phyloP scores from a whole-genome alignment of 1,140 invertebrate genomes.

The Oscheius sp. region DNA sequence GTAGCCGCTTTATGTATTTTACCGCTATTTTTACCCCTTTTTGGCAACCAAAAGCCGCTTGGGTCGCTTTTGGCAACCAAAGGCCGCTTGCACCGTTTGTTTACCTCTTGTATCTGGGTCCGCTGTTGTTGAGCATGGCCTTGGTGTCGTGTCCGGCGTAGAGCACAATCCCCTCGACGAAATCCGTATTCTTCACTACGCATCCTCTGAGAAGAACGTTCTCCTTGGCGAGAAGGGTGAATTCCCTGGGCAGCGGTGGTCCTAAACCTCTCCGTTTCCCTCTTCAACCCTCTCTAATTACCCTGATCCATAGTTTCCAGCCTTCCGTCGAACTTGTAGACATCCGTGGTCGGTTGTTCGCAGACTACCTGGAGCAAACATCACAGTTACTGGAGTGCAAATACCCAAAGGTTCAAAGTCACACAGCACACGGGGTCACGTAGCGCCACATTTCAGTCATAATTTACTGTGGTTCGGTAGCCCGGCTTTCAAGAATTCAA shows the following conservation, averaged over 20 bases:
- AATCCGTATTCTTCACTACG: constrained; percentile 86
- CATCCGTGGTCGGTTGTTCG: constrained; percentile 33
- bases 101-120: constrained; percentile 83
- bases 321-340: constrained; percentile 35
- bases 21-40: too few relatives aligned
- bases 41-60: too few relatives aligned
- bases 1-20: too few relatives aligned
- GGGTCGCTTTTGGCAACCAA: too few relatives aligned
- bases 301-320: constrained; percentile 27
- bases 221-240: constrained; percentile 68
- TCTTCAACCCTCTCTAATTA: not conserved
- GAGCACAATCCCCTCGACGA: constrained; percentile 90
- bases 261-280: not conserved
- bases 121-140: constrained; percentile 94
- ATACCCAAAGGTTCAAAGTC: not conserved
- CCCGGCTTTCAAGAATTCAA: too few relatives aligned
- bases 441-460: too few relatives aligned
- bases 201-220: constrained; percentile 90
- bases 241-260: constrained; percentile 30
- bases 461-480: too few relatives aligned
- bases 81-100: too few relatives aligned
- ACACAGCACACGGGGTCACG: too few relatives aligned
- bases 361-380: constrained; percentile 36
- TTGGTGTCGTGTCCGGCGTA: constrained; percentile 97
- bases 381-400: not conserved